Evolutionary conservation across 2,797 vertebrate genomes (phyloP).

Genomic region (Loriculus beryllinus): DNA sequence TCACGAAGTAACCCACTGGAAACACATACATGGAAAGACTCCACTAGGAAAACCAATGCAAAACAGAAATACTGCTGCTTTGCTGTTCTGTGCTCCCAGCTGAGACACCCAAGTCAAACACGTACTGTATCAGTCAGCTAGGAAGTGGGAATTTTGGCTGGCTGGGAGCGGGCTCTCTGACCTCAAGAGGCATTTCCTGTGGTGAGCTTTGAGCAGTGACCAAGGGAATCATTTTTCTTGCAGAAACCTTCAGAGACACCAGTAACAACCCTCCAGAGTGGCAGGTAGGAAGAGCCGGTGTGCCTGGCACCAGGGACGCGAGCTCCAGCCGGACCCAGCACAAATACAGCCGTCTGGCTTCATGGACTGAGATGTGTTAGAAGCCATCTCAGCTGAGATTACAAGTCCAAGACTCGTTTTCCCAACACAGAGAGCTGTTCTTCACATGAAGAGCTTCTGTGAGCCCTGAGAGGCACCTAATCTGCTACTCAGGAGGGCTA

Average conservation of each 20-base stretch:
- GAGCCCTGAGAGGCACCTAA: neutral
- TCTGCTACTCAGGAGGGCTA: neutral
- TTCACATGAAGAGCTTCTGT: neutral
- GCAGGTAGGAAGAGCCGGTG: neutral
- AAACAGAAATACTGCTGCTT: neutral
- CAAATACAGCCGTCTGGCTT: neutral
- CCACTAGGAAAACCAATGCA: neutral
- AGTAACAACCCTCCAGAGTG: fast-evolving
- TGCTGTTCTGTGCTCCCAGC: neutral
- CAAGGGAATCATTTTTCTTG: neutral
- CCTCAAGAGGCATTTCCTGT: neutral
- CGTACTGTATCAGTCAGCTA: neutral
- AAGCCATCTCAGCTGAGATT: neutral
- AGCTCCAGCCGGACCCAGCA: neutral
- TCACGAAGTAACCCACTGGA: neutral
- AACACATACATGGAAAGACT: neutral
- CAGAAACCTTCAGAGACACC: neutral
- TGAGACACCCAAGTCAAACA: neutral
- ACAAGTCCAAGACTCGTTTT: neutral
- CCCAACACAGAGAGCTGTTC: neutral
- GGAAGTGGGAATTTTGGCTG: neutral
- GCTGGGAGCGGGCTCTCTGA: neutral
- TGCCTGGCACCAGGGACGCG: fast-evolving
- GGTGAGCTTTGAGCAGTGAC: neutral
- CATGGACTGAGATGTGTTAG: fast-evolving